Evolutionary conservation across 2,113 vertebrate genomes (phyloP).

Genomic region (Polyodon spathula): DNA sequence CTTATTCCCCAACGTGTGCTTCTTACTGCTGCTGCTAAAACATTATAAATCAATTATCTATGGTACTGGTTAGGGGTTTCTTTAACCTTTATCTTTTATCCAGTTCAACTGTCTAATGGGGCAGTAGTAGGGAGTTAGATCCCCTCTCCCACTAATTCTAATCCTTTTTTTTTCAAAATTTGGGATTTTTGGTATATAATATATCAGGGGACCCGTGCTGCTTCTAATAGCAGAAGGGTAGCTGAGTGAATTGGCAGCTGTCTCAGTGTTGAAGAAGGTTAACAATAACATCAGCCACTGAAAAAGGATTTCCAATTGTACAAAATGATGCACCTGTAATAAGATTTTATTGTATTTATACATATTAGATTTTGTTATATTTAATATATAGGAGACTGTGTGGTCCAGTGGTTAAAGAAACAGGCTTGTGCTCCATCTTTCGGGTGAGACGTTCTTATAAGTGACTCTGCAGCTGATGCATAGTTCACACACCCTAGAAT

Average conservation of each 20-base stretch:
- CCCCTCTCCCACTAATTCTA: constrained; percentile 16
- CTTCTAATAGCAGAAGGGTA: constrained; percentile 32
- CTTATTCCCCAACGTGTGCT: constrained; percentile 27
- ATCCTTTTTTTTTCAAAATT: constrained; percentile 46
- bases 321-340: background rate
- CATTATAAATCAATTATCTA: constrained; percentile 52
- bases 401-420: too few relatives aligned
- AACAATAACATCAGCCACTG: constrained; percentile 5
- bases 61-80: constrained; percentile 39
- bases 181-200: constrained; percentile 39
- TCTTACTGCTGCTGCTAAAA: constrained; percentile 37
- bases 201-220: constrained; percentile 38
- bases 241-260: constrained; percentile 21
- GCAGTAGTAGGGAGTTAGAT: constrained; percentile 28
- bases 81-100: constrained; percentile 41
- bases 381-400: too few relatives aligned
- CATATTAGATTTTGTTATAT: too few relatives aligned
- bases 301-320: constrained; percentile 3
- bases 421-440: too few relatives aligned
- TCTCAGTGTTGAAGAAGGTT: constrained; percentile 33
- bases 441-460: too few relatives aligned
- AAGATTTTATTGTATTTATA: too few relatives aligned
- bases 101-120: constrained; percentile 33
- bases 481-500: too few relatives aligned
- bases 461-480: too few relatives aligned